A percentile compares a stretch with the other conserved stretches of the same genome.
These are phyloP conservation scores for Silvanus unidentatus DNA, from an alignment of 2,888 invertebrate genomes.

Conservation along the genomic window DNA sequence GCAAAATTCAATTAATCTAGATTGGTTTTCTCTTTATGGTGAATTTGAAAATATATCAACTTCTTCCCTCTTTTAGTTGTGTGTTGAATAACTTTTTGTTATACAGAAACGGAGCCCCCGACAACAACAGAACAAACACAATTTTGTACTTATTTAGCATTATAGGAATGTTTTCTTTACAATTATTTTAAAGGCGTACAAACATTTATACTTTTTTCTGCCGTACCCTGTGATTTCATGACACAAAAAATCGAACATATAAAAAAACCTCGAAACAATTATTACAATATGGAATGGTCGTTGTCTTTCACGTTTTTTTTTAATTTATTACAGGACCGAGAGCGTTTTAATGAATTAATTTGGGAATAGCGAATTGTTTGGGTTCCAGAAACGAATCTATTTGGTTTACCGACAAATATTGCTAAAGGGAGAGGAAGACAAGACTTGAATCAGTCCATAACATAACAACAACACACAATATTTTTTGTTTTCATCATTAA, in stretches of 20 bases:
- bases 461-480: slow-evolving; percentile 23
- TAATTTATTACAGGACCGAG: too few species aligned
- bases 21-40: too few species aligned
- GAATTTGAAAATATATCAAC: too few species aligned
- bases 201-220: slow-evolving; percentile 7
- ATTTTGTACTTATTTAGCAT: background rate
- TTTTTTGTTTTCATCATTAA: slow-evolving; percentile 11
- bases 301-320: slow-evolving; percentile 16
- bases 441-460: slow-evolving; percentile 41
- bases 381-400: too few species aligned
- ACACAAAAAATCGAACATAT: background rate
- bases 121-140: too few species aligned
- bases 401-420: slow-evolving; percentile 27
- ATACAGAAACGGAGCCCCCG: too few species aligned
- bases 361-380: too few species aligned
- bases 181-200: background rate
- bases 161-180: background rate
- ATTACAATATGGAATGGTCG: slow-evolving; percentile 13
- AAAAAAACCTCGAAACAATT: slow-evolving; percentile 1
- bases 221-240: slow-evolving; percentile 10
- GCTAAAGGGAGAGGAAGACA: slow-evolving; percentile 43
- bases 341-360: too few species aligned
- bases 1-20: too few species aligned
- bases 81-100: too few species aligned
- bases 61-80: too few species aligned